phyloP scores from a whole-genome alignment of 2,797 vertebrate genomes.

The Hozukius guyotensis region DNA sequence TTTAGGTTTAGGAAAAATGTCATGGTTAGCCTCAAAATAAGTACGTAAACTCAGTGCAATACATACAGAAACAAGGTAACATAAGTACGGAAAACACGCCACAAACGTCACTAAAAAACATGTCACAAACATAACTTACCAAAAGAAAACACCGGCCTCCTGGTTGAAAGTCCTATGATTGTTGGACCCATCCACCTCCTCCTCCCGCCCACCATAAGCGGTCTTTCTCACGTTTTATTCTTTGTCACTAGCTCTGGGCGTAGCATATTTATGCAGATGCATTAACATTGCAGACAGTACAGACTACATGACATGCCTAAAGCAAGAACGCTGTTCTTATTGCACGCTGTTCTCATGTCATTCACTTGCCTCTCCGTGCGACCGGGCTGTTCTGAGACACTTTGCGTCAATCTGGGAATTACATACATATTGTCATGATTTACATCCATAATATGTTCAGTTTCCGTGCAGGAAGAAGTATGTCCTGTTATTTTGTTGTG shows the following conservation, averaged over 20 bases:
- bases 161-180: background rate
- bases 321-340: too few relatives aligned
- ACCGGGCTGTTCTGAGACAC: background rate
- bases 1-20: too few relatives aligned
- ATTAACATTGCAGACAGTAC: too few relatives aligned
- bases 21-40: background rate
- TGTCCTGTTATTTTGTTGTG: background rate
- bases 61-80: background rate
- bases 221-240: background rate
- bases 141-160: background rate
- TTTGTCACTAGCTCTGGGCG: background rate
- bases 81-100: background rate
- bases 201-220: background rate
- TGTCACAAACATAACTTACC: too few relatives aligned
- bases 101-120: too few relatives aligned
- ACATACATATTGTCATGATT: background rate
- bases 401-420: background rate
- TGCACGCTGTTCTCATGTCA: too few relatives aligned
- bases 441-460: background rate
- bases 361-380: too few relatives aligned
- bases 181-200: background rate
- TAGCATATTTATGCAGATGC: background rate
- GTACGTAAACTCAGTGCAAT: background rate
- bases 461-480: background rate
- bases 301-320: too few relatives aligned